A percentile compares a stretch with the other conserved stretches of the same genome.
phyloP scores from a whole-genome alignment of 2,797 vertebrate genomes.

The Leucoraja ocellata region DNA sequence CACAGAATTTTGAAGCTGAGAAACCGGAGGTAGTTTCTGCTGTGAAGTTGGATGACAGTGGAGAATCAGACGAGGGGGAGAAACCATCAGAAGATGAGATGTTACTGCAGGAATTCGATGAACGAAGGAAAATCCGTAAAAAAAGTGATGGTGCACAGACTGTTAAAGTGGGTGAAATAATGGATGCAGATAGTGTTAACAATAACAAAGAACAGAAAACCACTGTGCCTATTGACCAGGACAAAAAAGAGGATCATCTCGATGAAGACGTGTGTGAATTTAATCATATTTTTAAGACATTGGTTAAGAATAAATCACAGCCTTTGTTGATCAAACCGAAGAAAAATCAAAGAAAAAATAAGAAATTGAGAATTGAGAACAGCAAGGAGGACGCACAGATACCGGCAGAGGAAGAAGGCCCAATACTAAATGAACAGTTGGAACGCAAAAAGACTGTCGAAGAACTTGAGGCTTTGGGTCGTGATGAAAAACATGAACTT shows the following conservation, averaged over 20 bases:
- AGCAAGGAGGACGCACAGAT: fast-evolving
- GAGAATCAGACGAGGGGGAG: slow-evolving; percentile 52
- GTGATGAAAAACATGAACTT: slow-evolving; percentile 43
- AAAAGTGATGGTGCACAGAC: background rate
- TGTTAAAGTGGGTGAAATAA: background rate
- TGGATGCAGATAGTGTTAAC: background rate
- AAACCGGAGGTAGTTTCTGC: slow-evolving; percentile 24
- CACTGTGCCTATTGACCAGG: slow-evolving; percentile 39
- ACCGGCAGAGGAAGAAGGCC: slow-evolving; percentile 43
- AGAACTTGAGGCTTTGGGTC: slow-evolving; percentile 60
- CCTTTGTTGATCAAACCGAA: slow-evolving; percentile 14
- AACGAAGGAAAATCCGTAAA: slow-evolving; percentile 54
- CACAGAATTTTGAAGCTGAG: slow-evolving; percentile 42
- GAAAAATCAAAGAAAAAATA: slow-evolving; percentile 29
- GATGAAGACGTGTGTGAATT: slow-evolving; percentile 46
- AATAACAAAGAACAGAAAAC: slow-evolving; percentile 36
- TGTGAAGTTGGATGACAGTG: slow-evolving; percentile 41
- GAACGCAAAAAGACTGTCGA: slow-evolving; percentile 55
- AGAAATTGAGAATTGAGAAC: background rate
- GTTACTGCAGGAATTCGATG: slow-evolving; percentile 65
- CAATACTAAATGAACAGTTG: slow-evolving; percentile 56
- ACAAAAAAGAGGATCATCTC: slow-evolving; percentile 24
- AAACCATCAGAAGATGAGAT: slow-evolving; percentile 59
- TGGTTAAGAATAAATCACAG: slow-evolving; percentile 41
- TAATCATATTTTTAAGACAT: slow-evolving; percentile 50